These are phyloP conservation scores for Neuroterus valhalla DNA, from an alignment of 1,140 invertebrate genomes.

Conservation along the genomic window DNA sequence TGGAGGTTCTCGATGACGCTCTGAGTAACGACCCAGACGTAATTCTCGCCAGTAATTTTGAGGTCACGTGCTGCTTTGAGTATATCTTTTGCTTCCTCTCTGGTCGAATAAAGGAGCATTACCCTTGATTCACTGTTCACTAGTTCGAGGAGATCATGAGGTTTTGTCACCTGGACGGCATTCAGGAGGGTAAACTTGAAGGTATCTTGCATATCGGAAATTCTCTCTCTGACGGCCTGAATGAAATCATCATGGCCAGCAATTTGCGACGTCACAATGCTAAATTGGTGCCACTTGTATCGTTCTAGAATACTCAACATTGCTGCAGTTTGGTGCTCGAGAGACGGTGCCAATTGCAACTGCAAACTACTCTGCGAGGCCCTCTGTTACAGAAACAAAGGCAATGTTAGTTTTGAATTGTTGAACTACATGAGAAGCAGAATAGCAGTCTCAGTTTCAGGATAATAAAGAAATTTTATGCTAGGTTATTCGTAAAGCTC, in stretches of 20 bases:
- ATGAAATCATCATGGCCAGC: constrained; percentile 96
- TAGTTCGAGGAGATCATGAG: constrained; percentile 82
- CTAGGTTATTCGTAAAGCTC: too few species aligned
- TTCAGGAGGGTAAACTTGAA: constrained; percentile 93
- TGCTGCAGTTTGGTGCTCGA: constrained; percentile 94
- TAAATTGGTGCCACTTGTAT: constrained; percentile 98
- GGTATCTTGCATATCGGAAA: constrained; percentile 88
- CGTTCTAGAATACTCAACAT: constrained; percentile 94
- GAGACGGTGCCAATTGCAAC: constrained; percentile 92
- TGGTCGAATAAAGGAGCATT: constrained; percentile 93
- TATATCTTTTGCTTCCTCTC: constrained; percentile 90
- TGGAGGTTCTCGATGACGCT: constrained; percentile 89
- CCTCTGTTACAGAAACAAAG: constrained; percentile 70
- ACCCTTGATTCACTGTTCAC: constrained; percentile 94
- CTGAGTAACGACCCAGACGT: constrained; percentile 98
- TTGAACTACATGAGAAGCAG: too few species aligned
- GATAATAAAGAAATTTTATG: too few species aligned
- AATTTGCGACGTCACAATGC: constrained; percentile 93
- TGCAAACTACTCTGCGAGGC: constrained; percentile 89
- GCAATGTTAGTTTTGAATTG: background rate
- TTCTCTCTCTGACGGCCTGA: constrained; percentile 90
- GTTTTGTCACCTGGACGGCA: constrained; percentile 85
- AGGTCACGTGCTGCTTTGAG: constrained; percentile 86
- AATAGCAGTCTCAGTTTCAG: too few species aligned
- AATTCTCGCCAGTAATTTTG: constrained; percentile 94